These are phyloP conservation scores for Drosophila subobscura DNA, from an alignment of 1,140 invertebrate species.

Conservation along the genomic window DNA sequence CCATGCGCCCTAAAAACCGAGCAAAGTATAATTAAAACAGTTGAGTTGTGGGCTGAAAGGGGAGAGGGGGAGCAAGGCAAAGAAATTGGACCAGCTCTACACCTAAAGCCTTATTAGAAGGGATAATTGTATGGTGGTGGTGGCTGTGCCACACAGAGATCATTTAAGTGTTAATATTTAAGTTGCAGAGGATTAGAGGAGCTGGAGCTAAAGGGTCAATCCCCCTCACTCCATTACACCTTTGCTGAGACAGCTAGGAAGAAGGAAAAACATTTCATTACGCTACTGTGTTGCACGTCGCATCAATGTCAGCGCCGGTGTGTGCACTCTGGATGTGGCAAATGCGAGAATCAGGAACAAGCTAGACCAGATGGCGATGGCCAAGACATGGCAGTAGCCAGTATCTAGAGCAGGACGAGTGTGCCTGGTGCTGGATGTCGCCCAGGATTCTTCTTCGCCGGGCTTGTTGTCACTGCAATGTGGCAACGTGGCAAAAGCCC, in stretches of 20 bases:
- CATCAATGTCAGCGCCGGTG: conserved; percentile 65
- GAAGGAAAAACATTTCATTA: conserved; percentile 65
- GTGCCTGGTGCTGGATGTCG: conserved; percentile 45
- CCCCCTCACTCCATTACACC: background rate
- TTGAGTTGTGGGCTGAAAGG: conserved; percentile 31
- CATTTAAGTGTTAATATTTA: conserved; percentile 25
- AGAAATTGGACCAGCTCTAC: conserved; percentile 7
- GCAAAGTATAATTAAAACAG: conserved; percentile 70
- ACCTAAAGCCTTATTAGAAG: conserved; percentile 28
- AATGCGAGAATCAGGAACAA: conserved; percentile 75
- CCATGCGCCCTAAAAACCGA: conserved; percentile 37
- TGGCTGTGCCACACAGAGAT: background rate
- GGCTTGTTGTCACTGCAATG: conserved; percentile 68
- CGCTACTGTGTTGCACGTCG: conserved; percentile 76
- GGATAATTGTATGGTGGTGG: conserved; percentile 9
- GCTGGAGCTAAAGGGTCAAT: conserved; percentile 9
- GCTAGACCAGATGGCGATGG: conserved; percentile 54
- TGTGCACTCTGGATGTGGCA: conserved; percentile 56
- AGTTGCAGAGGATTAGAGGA: conserved; percentile 1
- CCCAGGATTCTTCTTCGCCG: conserved; percentile 34
- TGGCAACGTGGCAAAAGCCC: conserved; percentile 18
- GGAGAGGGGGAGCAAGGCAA: background rate
- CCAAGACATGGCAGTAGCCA: conserved; percentile 31
- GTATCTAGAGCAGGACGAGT: conserved; percentile 42
- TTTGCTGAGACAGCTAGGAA: conserved; percentile 5